Evolutionary conservation across 2,113 vertebrate species (phyloP).

Genomic region (Corythornis vintsioides): DNA sequence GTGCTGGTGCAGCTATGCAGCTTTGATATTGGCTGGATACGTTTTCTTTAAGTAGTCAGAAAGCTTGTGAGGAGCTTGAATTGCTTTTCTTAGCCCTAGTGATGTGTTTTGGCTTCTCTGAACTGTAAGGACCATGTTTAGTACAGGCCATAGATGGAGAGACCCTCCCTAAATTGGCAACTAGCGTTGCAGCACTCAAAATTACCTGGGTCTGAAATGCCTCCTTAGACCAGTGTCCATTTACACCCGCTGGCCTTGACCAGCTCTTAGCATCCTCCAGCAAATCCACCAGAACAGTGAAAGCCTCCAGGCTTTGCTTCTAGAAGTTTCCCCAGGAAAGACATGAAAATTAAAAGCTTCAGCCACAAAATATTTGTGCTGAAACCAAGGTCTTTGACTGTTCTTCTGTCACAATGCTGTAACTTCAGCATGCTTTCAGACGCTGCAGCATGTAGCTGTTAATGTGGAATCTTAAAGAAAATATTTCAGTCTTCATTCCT

Average conservation of each 20-base stretch:
- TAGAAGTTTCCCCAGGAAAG: no score
- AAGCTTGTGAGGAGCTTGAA: not conserved
- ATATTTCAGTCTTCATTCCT: no score
- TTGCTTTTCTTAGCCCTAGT: not conserved
- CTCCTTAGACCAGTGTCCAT: not conserved
- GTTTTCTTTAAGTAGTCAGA: not conserved
- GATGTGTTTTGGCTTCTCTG: not conserved
- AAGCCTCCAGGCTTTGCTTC: no score
- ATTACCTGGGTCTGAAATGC: not conserved
- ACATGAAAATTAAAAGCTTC: no score
- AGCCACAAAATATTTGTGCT: no score
- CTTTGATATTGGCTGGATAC: not conserved
- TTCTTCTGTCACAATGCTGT: no score
- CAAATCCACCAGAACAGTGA: no score
- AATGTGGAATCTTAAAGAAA: no score
- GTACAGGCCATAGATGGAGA: not conserved
- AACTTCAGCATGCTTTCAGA: no score
- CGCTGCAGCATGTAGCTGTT: no score
- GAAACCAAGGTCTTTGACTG: no score
- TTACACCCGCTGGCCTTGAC: not conserved
- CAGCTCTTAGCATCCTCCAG: no score
- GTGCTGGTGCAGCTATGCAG: not conserved
- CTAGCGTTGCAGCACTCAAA: not conserved
- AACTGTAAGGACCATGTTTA: not conserved
- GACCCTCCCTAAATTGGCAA: not conserved